Conservation (phyloP, 2,888 invertebrate species). For the Nebria brevicollis region DNA sequence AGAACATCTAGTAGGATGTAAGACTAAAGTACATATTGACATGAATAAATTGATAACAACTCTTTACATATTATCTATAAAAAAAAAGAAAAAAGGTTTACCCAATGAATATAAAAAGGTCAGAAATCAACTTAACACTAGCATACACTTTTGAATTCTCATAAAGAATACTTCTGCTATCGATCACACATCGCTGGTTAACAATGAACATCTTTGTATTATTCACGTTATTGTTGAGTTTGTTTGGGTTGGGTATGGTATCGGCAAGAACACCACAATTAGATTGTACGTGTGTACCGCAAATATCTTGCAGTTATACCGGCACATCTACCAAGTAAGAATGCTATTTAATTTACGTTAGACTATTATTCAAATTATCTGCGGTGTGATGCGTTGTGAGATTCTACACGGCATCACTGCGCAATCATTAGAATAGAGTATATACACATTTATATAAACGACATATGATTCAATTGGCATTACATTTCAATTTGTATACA, state of each 20-base stretch:
- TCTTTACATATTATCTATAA: conserved; percentile 2
- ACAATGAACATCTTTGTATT: conserved; percentile 31
- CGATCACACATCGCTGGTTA: conserved; percentile 10
- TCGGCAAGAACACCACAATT: conserved; percentile 6
- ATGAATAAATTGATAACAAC: conserved; percentile 22
- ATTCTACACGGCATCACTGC: too few relatives aligned
- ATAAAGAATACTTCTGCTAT: neutral
- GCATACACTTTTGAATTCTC: conserved; percentile 2
- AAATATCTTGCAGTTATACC: conserved; percentile 6
- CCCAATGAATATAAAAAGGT: conserved; percentile 7
- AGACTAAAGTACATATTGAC: neutral
- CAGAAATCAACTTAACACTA: neutral
- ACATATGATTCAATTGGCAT: too few relatives aligned
- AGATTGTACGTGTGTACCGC: conserved; percentile 22
- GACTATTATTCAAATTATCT: conserved; percentile 4
- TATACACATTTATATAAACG: neutral
- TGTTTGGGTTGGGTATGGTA: neutral
- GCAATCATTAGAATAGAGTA: neutral
- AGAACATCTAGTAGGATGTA: neutral
- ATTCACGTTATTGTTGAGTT: conserved; percentile 22
- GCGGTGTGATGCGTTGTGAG: neutral
- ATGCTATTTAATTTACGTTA: neutral
- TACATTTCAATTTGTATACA: too few relatives aligned
- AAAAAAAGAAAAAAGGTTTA: conserved; percentile 19
- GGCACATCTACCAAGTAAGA: conserved; percentile 6